Percentiles rank a stretch among this genome's conserved stretches.
phyloP scores from a whole-genome alignment of 1,140 invertebrate genomes.

The Drosophila pallidifrons region DNA sequence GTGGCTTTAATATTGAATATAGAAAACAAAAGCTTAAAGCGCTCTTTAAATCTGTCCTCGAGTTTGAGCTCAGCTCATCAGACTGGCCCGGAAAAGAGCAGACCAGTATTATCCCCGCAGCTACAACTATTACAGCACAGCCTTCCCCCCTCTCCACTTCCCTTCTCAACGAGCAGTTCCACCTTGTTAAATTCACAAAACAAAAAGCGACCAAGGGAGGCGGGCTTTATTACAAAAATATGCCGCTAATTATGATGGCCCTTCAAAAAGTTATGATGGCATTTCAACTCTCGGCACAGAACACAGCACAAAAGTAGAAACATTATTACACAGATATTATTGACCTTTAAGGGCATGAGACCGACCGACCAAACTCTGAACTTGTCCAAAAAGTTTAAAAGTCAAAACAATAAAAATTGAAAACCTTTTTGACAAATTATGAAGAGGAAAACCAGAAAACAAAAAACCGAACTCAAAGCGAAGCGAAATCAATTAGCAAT shows the following conservation, averaged over 20 bases:
- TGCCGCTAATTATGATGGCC: constrained; percentile 75
- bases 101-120: neutral
- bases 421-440: constrained; percentile 71
- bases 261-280: constrained; percentile 57
- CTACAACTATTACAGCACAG: neutral
- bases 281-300: constrained; percentile 22
- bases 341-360: constrained; percentile 80
- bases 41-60: neutral
- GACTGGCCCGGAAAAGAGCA: neutral
- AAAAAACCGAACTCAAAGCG: constrained; percentile 16
- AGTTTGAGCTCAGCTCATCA: neutral
- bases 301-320: neutral
- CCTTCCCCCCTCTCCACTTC: neutral
- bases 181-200: constrained; percentile 28
- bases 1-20: too few relatives aligned
- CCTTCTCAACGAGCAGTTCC: neutral
- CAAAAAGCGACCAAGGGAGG: constrained; percentile 6
- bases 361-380: constrained; percentile 3
- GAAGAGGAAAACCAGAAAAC: constrained; percentile 20
- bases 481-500: constrained; percentile 74
- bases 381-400: constrained; percentile 33
- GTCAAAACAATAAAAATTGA: constrained; percentile 49
- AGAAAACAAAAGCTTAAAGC: neutral
- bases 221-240: constrained; percentile 40
- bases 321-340: constrained; percentile 1